Base-by-base conservation (phyloP, 2,797 vertebrate species). In the Syndactyla subalaris region DNA sequence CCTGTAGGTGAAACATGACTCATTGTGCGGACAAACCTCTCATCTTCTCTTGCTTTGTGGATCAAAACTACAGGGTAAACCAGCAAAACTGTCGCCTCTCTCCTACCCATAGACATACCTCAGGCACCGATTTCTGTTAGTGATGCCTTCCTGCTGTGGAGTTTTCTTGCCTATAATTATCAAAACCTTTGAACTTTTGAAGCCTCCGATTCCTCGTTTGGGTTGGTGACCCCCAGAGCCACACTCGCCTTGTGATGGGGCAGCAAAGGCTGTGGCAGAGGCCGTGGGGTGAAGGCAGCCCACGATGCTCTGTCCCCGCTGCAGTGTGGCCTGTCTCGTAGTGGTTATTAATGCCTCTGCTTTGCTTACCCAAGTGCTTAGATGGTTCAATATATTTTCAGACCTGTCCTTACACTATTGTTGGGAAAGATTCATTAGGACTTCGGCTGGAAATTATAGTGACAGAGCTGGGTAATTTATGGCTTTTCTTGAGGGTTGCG, bases 401-500 rank as follows among this genome's bases (percentile, higher is more conserved):
- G 86, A 91, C 94, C 95, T 97, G 96, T 96, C 96, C 94, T 96
- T 93, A 95, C 71, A 83, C 95, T 95, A 97, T 97, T 97, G 96
- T 97, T 97, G 90, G 81, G 88, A 95, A 96, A 97, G 97, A 97
- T 97, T 97, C 97, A 97, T 97, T 97, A 95, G 94, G 95, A 95
- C 93, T 94, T 96, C 10, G 59, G 85, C 87, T 97, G 94, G 97
- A 96, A 97, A 97, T 97, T 97, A 97, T 93, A 96, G 95, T 96
- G 96, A 95, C 97, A 96, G 88, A 93, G 89, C 91, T 83, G 91
- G 84, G 93, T 97, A 97, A 97, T 96, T 97, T 96, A 97, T 96
- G 92, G 74, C 78, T 95, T 96, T 97, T 97, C 97, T 97, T 94
- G 96, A 97, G 96, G 89, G 94, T 81, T 96, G 91, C 14, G 48